A percentile compares a stretch with the other conserved stretches of the same genome.
Evolutionary conservation across 2,797 vertebrate species (phyloP).

Genomic region (Austrolebias charrua): DNA sequence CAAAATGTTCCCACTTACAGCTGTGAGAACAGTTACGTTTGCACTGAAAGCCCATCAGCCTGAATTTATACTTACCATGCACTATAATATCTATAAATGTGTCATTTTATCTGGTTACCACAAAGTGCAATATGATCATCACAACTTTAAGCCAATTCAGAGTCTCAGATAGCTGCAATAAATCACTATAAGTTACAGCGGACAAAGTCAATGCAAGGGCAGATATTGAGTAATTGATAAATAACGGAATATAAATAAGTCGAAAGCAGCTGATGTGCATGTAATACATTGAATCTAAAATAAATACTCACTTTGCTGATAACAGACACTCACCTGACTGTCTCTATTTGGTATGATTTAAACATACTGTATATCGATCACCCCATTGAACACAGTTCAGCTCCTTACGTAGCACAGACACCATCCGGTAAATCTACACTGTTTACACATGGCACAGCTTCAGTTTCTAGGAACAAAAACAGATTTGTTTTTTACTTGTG

Average conservation of each 20-base stretch:
- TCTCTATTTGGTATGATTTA: too few species aligned
- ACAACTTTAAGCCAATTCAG: slow-evolving; percentile 55
- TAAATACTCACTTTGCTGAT: slow-evolving; percentile 58
- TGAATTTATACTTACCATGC: slow-evolving; percentile 64
- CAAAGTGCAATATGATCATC: slow-evolving; percentile 60
- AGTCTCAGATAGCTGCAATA: slow-evolving; percentile 44
- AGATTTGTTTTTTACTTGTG: too few species aligned
- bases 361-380: too few species aligned
- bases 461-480: too few species aligned
- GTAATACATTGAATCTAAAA: slow-evolving; percentile 13
- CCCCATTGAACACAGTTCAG: too few species aligned
- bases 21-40: slow-evolving; percentile 35
- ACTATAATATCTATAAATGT: slow-evolving; percentile 54
- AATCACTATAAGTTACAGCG: slow-evolving; percentile 44
- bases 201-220: slow-evolving; percentile 28
- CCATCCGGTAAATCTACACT: too few species aligned
- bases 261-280: too few species aligned
- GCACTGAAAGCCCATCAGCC: slow-evolving; percentile 53
- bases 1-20: slow-evolving; percentile 43
- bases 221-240: slow-evolving; percentile 65
- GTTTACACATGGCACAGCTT: too few species aligned
- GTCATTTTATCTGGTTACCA: slow-evolving; percentile 37
- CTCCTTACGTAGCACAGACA: too few species aligned
- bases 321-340: slow-evolving; percentile 28
- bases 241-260: slow-evolving; percentile 65